phyloP scores from a whole-genome alignment of 2,888 invertebrate species.

The Xestoiulus laeticollis region DNA sequence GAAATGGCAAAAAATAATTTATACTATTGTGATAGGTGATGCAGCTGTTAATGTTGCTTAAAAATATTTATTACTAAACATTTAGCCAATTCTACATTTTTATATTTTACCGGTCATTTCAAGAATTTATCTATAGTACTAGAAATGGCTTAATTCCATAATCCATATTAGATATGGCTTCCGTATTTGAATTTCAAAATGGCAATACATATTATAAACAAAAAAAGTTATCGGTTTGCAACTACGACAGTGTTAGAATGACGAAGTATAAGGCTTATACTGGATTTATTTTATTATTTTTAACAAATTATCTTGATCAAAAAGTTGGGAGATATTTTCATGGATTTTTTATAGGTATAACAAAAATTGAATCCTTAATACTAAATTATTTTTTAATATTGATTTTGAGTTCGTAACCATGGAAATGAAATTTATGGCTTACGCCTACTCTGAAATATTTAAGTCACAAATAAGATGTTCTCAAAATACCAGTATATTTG shows the following conservation, averaged over 20 bases:
- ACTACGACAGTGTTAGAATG: not conserved
- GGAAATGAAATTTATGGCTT: too few relatives aligned
- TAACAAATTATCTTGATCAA: too few relatives aligned
- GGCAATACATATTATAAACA: not conserved
- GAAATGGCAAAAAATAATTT: constrained; percentile 15
- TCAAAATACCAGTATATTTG: not conserved
- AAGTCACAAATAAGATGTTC: not conserved
- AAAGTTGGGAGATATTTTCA: not conserved
- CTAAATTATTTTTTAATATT: too few relatives aligned
- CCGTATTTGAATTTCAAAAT: not conserved
- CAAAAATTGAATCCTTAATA: too few relatives aligned
- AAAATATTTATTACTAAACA: not conserved
- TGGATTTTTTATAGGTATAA: too few relatives aligned
- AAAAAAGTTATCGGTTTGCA: not conserved
- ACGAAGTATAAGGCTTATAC: not conserved
- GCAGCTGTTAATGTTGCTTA: not conserved
- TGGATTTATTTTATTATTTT: too few relatives aligned
- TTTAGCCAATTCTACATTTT: not conserved
- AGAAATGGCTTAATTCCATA: too few relatives aligned
- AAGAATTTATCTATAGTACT: not conserved
- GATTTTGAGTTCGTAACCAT: too few relatives aligned
- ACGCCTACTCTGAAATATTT: too few relatives aligned
- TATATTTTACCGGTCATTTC: not conserved
- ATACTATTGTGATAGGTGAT: not conserved
- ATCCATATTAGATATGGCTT: not conserved